These are phyloP conservation scores for Chelidonichthys spinosus DNA, from an alignment of 2,797 vertebrate genomes.

Conservation along the genomic window DNA sequence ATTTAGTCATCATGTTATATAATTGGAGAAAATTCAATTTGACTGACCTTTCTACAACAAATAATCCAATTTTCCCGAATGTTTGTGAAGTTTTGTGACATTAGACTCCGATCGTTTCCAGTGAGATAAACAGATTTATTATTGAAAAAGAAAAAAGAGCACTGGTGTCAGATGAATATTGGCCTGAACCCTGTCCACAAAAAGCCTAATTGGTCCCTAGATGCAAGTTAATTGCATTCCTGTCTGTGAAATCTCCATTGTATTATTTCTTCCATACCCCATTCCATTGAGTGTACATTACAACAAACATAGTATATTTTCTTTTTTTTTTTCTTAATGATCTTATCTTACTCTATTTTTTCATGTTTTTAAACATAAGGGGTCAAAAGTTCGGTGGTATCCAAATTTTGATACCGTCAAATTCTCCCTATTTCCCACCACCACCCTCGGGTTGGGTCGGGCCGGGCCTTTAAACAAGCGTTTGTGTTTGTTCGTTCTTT, in stretches of 20 bases:
- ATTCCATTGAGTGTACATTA: not conserved
- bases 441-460: too few relatives aligned
- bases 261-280: not conserved
- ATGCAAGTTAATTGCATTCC: not conserved
- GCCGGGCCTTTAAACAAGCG: too few relatives aligned
- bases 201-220: not conserved
- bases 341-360: too few relatives aligned
- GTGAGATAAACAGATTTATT: conserved; percentile 1
- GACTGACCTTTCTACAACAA: not conserved
- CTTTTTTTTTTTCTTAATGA: conserved; percentile 19
- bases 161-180: conserved; percentile 1
- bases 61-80: conserved; percentile 2
- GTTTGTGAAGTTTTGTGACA: not conserved
- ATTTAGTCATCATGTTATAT: not conserved
- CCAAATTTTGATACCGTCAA: too few relatives aligned
- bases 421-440: too few relatives aligned
- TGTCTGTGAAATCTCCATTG: not conserved
- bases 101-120: not conserved
- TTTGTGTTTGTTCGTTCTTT: too few relatives aligned
- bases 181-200: not conserved
- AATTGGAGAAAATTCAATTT: conserved; percentile 1
- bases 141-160: not conserved
- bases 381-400: too few relatives aligned
- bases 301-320: not conserved
- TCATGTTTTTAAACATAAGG: not conserved